Percentiles rank a stretch among this genome's conserved stretches.
Evolutionary conservation across 2,888 invertebrate genomes (phyloP).

Genomic region (Bedellia somnulentella): DNA sequence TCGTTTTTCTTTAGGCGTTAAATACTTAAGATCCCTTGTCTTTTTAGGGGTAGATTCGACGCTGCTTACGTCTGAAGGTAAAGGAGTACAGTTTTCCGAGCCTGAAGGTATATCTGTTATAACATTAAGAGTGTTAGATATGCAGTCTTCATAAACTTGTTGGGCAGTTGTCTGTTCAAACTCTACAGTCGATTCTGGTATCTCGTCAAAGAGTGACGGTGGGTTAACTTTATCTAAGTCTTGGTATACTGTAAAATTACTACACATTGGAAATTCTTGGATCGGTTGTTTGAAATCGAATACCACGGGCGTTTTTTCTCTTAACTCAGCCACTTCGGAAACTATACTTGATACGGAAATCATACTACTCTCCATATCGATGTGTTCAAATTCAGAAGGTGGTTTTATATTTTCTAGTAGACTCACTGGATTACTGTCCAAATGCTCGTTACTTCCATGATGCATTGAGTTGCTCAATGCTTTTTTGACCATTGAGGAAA

Average conservation of each 20-base stretch:
- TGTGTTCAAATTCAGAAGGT: slow-evolving; percentile 77
- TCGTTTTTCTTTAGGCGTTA: slow-evolving; percentile 79
- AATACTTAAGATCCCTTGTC: slow-evolving; percentile 38
- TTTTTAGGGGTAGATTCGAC: slow-evolving; percentile 76
- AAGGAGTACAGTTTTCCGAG: slow-evolving; percentile 61
- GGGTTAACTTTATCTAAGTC: slow-evolving; percentile 73
- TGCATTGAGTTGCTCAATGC: slow-evolving; percentile 64
- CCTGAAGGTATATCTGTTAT: slow-evolving; percentile 59
- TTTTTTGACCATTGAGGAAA: slow-evolving; percentile 70
- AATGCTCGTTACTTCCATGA: slow-evolving; percentile 64
- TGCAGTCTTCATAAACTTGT: slow-evolving; percentile 64
- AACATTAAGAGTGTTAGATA: slow-evolving; percentile 57
- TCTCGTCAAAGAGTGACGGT: slow-evolving; percentile 72
- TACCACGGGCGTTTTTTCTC: slow-evolving; percentile 42
- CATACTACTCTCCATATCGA: slow-evolving; percentile 83
- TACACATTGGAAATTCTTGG: slow-evolving; percentile 46
- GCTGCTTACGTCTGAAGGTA: slow-evolving; percentile 73
- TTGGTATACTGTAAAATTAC: slow-evolving; percentile 44
- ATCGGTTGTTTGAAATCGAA: slow-evolving; percentile 63
- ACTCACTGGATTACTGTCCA: slow-evolving; percentile 61
- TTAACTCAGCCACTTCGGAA: slow-evolving; percentile 71
- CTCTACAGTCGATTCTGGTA: slow-evolving; percentile 64
- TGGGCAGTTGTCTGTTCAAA: slow-evolving; percentile 49
- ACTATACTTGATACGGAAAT: slow-evolving; percentile 82
- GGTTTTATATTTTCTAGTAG: slow-evolving; percentile 82